A percentile compares a stretch with the other conserved stretches of the same genome.
These are phyloP conservation scores for Cavia aperea DNA, from an alignment of 2,113 vertebrate species.

Conservation along the genomic window DNA sequence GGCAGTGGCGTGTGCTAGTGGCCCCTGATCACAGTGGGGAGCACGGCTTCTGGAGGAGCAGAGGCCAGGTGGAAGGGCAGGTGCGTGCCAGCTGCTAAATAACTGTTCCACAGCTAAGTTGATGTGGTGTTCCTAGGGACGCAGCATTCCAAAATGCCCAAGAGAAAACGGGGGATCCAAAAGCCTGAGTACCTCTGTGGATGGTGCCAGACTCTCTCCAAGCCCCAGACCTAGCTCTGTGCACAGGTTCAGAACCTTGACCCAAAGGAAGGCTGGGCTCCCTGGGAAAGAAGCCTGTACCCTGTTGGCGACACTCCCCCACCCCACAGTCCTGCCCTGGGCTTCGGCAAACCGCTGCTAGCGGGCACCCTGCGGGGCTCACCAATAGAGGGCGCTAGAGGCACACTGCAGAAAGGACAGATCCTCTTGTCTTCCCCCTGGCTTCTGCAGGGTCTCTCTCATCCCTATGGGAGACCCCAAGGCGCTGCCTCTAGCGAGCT, in stretches of 20 bases:
- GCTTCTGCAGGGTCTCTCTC: accelerated
- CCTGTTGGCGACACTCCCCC: neutral
- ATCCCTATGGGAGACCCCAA: accelerated
- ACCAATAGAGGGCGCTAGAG: neutral
- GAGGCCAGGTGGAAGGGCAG: neutral
- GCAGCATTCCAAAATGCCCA: neutral
- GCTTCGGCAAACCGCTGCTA: too few relatives aligned
- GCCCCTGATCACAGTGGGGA: accelerated
- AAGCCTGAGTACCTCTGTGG: neutral
- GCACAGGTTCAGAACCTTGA: neutral
- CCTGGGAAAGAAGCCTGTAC: neutral
- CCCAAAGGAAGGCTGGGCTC: neutral
- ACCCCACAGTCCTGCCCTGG: neutral
- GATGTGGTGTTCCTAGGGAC: neutral
- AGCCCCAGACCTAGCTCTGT: neutral
- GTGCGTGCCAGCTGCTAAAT: neutral
- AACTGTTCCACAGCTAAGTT: neutral
- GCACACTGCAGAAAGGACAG: neutral
- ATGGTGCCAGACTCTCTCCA: neutral
- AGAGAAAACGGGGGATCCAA: neutral
- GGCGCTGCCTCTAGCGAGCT: neutral
- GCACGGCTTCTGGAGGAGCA: accelerated
- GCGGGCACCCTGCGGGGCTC: neutral
- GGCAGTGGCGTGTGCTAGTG: neutral
- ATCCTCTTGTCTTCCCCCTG: neutral